phyloP scores from a whole-genome alignment of 2,797 vertebrate species.

The Onychomys arenicola region DNA sequence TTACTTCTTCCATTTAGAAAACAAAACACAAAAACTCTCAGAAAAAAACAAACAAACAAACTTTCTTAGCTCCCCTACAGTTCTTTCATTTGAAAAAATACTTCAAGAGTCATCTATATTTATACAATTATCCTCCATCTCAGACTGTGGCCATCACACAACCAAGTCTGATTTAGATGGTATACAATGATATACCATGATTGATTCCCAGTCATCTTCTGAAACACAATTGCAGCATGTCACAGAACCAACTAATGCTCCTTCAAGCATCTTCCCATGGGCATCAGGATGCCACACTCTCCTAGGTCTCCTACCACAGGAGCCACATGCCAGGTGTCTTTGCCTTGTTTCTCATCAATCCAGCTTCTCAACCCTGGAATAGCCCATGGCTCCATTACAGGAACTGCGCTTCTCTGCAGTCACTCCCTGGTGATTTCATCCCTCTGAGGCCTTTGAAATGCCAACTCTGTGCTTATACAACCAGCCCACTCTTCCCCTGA shows the following conservation, averaged over 20 bases:
- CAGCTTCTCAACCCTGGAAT: background rate
- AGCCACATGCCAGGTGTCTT: background rate
- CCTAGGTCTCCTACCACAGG: background rate
- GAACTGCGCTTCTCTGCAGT: conserved; percentile 13
- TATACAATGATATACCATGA: background rate
- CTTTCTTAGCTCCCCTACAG: background rate
- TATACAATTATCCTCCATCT: background rate
- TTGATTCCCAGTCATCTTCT: background rate
- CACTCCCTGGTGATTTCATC: background rate
- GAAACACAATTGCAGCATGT: background rate
- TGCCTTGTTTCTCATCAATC: background rate
- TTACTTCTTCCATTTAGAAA: conserved; percentile 10
- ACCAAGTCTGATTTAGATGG: background rate
- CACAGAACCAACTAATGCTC: background rate
- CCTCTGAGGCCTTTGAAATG: conserved; percentile 10
- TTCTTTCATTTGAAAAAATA: conserved; percentile 21
- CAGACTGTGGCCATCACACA: background rate
- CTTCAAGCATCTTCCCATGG: background rate
- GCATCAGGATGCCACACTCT: background rate
- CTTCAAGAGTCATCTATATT: background rate
- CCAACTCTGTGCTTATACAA: background rate
- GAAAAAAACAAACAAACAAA: background rate
- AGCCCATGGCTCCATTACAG: background rate
- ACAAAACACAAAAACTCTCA: background rate
- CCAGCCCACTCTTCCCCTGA: background rate